Percentiles rank a stretch among this genome's conserved stretches.
Conservation (phyloP, 2,888 invertebrate genomes). For the Rotaria macrura region DNA sequence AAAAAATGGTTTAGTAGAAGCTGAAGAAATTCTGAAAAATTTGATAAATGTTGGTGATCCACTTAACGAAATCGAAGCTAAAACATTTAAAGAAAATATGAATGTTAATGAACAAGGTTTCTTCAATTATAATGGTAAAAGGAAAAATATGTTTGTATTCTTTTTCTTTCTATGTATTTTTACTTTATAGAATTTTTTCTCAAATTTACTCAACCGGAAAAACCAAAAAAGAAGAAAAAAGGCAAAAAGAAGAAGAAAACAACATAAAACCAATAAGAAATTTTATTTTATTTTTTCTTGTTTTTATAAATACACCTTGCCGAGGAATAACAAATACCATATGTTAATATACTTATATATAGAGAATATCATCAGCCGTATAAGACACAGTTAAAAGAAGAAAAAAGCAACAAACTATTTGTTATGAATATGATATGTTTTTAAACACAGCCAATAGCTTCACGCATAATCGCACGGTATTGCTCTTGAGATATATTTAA, state of each 20-base stretch:
- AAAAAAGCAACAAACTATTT: background rate
- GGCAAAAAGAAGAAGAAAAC: background rate
- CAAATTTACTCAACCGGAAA: background rate
- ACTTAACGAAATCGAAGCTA: background rate
- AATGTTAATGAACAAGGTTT: background rate
- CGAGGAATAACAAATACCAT: background rate
- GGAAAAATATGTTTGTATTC: background rate
- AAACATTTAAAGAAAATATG: background rate
- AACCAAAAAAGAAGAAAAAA: background rate
- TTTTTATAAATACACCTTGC: background rate
- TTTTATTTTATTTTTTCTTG: background rate
- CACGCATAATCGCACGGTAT: conserved; percentile 9
- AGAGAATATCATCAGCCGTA: background rate
- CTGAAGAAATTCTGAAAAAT: background rate
- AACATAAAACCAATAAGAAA: background rate
- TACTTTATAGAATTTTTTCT: background rate
- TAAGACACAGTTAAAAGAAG: background rate
- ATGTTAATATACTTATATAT: background rate
- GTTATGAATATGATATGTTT: background rate
- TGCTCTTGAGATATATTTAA: background rate
- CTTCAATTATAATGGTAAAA: background rate
- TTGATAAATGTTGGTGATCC: background rate
- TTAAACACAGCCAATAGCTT: background rate
- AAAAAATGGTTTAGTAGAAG: background rate
- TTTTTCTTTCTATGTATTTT: background rate